phyloP scores from a whole-genome alignment of 2,888 invertebrate species.

The Timandra comae region DNA sequence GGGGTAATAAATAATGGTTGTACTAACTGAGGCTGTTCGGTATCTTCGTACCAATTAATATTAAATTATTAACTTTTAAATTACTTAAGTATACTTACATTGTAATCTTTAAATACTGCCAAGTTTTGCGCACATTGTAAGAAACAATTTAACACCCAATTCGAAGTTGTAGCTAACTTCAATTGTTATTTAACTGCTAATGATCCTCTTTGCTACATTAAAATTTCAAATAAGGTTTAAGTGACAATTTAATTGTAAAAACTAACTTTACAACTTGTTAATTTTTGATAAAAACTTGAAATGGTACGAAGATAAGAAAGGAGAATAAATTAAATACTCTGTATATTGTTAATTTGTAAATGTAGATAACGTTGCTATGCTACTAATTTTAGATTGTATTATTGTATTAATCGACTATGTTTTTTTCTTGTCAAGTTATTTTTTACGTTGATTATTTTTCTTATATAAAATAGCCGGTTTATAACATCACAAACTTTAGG shows the following conservation, averaged over 20 bases:
- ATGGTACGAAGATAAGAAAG: constrained; percentile 26
- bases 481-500: not conserved
- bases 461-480: not conserved
- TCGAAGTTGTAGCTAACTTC: no score
- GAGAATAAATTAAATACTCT: constrained; percentile 2
- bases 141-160: no score
- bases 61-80: not conserved
- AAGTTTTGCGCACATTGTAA: no score
- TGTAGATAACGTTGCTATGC: not conserved
- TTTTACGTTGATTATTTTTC: no score
- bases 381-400: constrained; percentile 1
- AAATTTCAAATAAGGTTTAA: no score
- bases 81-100: not conserved
- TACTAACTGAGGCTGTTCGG: constrained; percentile 56
- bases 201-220: no score
- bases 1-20: constrained; percentile 49
- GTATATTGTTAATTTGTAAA: not conserved
- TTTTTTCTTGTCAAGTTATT: constrained; percentile 4
- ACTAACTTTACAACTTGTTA: no score
- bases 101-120: no score
- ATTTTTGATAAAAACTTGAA: not conserved
- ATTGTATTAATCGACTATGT: constrained; percentile 1
- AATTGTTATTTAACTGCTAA: no score
- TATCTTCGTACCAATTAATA: constrained; percentile 34
- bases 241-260: no score